Evolutionary conservation across 1,140 invertebrate species (phyloP), one percentile per base, ranked within the genome.

Genomic region (Caenorhabditis elegans): DNA sequence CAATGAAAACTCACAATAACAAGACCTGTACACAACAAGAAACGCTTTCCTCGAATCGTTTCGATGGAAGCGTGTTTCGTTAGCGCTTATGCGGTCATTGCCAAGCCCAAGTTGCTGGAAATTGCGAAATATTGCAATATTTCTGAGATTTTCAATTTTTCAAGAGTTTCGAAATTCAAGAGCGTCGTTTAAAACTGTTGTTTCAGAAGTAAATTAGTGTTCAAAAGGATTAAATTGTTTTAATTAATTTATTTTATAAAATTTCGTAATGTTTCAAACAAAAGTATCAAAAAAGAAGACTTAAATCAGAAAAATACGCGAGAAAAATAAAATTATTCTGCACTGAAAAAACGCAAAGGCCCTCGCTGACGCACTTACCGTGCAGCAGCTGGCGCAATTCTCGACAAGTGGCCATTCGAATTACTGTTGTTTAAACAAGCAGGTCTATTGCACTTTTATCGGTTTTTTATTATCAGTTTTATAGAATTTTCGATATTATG

Each of bases 51-150:
- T 53, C 4, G 39, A 15, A 53, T 24, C 49, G 19, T 70, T 70
- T n/a, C 26, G 10, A 31, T 31, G n/a, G 28, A 70, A 70, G 60
- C 60, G 60, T 19, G 26, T 70, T 70, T 26, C 60, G 28, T 19
- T 11, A n/a, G 10, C 60, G 60, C 60, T 70, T 70, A 70, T 70
- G 60, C 60, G 31, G 60, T 70, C 60, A 70, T 70, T 39, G 60
- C 34, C 34, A 39, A 22, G 17, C 60, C 60, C 60, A 70, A 70
- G 60, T 70, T 39, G 31, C 60, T 70, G 60, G 43, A 70, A 39
- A 24, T 70, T 70, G 60, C 60, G 60, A 70, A 70, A 70, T 70
- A 31, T 19, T 70, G 11, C 28, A n/a, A 31, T n/a, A 34, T 60
- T 34, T 53, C 26, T 26, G 6, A 26, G 19, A 26, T 10, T 8